Conservation (phyloP, 1,140 invertebrate species). For the Drosophila nannoptera region DNA sequence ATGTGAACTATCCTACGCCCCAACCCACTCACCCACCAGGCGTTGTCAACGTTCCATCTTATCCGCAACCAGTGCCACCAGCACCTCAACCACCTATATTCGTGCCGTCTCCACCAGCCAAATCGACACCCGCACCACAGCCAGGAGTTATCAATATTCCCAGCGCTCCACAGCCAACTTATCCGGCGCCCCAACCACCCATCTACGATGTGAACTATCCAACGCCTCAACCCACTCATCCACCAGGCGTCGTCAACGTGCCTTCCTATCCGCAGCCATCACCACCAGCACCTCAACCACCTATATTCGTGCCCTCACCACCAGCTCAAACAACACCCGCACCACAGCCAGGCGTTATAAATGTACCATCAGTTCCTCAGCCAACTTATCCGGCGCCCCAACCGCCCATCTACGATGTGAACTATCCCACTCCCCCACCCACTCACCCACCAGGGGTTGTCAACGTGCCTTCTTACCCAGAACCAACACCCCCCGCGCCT, state of each 20-base stretch:
- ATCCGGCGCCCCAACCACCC: slow-evolving; percentile 3
- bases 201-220: slow-evolving; percentile 16
- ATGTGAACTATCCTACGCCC: too few relatives aligned
- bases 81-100: too few relatives aligned
- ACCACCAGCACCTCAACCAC: slow-evolving; percentile 4
- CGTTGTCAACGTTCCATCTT: too few relatives aligned
- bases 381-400: neutral
- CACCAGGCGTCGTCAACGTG: slow-evolving; percentile 84
- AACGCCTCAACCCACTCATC: neutral
- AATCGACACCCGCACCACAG: too few relatives aligned
- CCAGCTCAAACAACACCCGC: slow-evolving; percentile 15
- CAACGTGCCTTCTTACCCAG: slow-evolving; percentile 37
- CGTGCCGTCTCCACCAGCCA: too few relatives aligned
- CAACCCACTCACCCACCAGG: too few relatives aligned
- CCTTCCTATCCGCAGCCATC: slow-evolving; percentile 39
- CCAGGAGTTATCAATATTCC: too few relatives aligned
- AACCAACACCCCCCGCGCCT: slow-evolving; percentile 9
- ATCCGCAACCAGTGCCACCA: too few relatives aligned
- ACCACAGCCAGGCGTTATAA: slow-evolving; percentile 30
- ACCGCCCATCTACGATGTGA: too few relatives aligned
- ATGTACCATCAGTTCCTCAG: slow-evolving; percentile 30
- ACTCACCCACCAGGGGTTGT: slow-evolving; percentile 23
- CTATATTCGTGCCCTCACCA: slow-evolving; percentile 3
- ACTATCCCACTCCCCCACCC: neutral
- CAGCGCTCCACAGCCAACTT: too few relatives aligned